These are phyloP conservation scores for Origma solitaria DNA, from an alignment of 2,113 vertebrate species.

Conservation along the genomic window DNA sequence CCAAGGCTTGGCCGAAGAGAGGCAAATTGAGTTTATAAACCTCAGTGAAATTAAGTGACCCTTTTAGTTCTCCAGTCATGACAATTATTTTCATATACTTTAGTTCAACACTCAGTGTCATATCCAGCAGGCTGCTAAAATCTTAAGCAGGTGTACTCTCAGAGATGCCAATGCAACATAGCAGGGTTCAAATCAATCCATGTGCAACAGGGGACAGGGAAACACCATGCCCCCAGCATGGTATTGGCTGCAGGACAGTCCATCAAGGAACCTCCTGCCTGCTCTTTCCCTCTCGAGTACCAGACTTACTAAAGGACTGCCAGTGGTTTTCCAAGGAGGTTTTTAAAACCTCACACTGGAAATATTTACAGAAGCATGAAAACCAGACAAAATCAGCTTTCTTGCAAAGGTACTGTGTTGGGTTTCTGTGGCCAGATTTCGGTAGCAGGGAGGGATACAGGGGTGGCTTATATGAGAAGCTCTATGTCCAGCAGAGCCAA, in stretches of 20 bases:
- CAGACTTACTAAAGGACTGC: neutral
- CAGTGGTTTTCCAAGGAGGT: neutral
- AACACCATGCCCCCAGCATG: accelerated
- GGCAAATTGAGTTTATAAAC: neutral
- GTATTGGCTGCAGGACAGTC: neutral
- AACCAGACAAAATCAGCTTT: neutral
- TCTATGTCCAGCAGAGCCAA: neutral
- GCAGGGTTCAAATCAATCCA: neutral
- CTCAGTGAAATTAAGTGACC: neutral
- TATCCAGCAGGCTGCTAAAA: neutral
- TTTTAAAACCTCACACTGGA: neutral
- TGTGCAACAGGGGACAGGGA: accelerated
- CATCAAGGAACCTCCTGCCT: neutral
- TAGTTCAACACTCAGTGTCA: neutral
- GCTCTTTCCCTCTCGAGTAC: neutral
- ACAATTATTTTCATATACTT: neutral
- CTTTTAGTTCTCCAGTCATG: neutral
- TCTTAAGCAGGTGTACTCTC: neutral
- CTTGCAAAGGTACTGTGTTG: neutral
- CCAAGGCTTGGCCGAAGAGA: neutral
- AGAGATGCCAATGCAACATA: neutral
- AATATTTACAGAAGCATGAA: neutral
- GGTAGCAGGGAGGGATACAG: neutral
- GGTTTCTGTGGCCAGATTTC: neutral
- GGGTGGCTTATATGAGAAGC: neutral